Conservation (phyloP, 2,797 vertebrate species). For the Sebastiscus tertius region DNA sequence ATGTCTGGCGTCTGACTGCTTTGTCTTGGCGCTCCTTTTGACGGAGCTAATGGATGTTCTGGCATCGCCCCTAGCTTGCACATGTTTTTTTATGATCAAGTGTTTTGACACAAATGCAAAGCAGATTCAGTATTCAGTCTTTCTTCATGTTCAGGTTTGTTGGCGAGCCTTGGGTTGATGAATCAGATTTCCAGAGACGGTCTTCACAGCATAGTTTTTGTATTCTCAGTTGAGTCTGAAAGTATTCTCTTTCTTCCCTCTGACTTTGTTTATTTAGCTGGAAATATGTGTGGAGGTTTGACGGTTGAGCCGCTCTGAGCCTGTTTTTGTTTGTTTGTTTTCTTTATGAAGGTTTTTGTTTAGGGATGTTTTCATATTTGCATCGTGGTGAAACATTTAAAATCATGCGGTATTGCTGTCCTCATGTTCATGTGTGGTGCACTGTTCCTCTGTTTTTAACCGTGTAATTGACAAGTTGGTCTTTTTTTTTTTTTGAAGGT, state of each 20-base stretch:
- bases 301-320: conserved; percentile 23
- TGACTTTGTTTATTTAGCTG: conserved; percentile 63
- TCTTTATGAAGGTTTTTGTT: conserved; percentile 39
- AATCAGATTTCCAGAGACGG: conserved; percentile 8
- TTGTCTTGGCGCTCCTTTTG: conserved; percentile 49
- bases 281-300: conserved; percentile 37
- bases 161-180: not conserved
- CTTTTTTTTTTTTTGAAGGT: conserved; percentile 26
- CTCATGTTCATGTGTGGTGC: conserved; percentile 55
- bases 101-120: conserved; percentile 33
- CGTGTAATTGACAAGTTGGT: conserved; percentile 71
- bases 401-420: conserved; percentile 20
- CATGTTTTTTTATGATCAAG: conserved; percentile 38
- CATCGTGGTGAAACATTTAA: conserved; percentile 35
- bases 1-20: conserved; percentile 41
- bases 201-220: conserved; percentile 38
- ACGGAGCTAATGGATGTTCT: conserved; percentile 56
- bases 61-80: conserved; percentile 14
- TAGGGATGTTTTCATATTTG: conserved; percentile 49
- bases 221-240: conserved; percentile 48
- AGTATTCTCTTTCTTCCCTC: conserved; percentile 51
- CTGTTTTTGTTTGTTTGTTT: conserved; percentile 24
- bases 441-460: conserved; percentile 65
- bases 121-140: conserved; percentile 18
- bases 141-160: conserved; percentile 14